A percentile compares a stretch with the other conserved stretches of the same genome.
Evolutionary conservation across 2,888 invertebrate species (phyloP).

Genomic region (Tenthredo notha): DNA sequence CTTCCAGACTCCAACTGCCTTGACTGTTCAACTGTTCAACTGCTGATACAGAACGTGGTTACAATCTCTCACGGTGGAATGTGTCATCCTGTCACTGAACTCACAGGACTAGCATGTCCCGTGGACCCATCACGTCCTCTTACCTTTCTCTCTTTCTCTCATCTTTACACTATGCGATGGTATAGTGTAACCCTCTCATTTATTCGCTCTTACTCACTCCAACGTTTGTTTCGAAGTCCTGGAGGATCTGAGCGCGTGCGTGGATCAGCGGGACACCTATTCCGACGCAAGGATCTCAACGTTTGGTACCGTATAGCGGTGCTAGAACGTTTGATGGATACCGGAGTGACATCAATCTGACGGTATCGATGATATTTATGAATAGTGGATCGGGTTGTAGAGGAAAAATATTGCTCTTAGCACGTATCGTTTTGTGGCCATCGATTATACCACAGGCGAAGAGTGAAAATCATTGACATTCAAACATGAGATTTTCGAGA

Average conservation of each 20-base stretch:
- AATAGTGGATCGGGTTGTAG: neutral
- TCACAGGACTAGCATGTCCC: constrained; percentile 67
- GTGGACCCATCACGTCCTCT: constrained; percentile 66
- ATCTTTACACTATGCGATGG: neutral
- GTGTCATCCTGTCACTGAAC: constrained; percentile 77
- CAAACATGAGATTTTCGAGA: neutral
- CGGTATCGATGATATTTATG: constrained; percentile 4
- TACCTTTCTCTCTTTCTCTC: neutral
- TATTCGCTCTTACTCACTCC: neutral
- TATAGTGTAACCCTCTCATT: constrained; percentile 23
- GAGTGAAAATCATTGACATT: neutral
- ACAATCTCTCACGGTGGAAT: constrained; percentile 75
- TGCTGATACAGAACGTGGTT: constrained; percentile 70
- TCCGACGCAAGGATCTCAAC: constrained; percentile 23
- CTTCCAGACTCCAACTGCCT: constrained; percentile 26
- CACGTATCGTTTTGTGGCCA: too few relatives aligned
- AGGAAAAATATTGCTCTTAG: neutral
- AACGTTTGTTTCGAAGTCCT: constrained; percentile 34
- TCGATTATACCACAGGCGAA: neutral
- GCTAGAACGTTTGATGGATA: constrained; percentile 8
- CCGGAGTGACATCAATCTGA: constrained; percentile 1
- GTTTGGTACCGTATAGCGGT: neutral
- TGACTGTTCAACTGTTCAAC: constrained; percentile 56
- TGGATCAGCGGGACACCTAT: constrained; percentile 31
- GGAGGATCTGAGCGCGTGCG: constrained; percentile 25